Conservation (phyloP, 1,140 invertebrate species). For the Nasonia longicornis region DNA sequence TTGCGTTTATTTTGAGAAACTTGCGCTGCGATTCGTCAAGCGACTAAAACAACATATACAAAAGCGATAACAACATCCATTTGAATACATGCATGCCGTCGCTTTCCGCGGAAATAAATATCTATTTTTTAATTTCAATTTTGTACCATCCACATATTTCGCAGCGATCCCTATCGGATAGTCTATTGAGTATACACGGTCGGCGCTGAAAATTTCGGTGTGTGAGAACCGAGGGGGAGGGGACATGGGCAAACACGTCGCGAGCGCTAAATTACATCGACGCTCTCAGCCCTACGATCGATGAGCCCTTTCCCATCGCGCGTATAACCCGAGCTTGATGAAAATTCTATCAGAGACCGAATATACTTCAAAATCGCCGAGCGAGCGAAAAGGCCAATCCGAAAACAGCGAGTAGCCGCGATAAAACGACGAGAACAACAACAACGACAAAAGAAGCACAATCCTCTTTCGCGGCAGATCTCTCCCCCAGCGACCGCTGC, state of each 20-base stretch:
- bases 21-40: too few species aligned
- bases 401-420: background rate
- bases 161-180: too few species aligned
- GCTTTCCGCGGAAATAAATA: too few species aligned
- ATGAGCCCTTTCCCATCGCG: background rate
- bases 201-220: background rate
- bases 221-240: background rate
- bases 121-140: too few species aligned
- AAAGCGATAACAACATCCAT: too few species aligned
- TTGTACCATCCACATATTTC: too few species aligned
- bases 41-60: too few species aligned
- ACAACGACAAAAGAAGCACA: background rate
- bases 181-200: too few species aligned
- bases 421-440: background rate
- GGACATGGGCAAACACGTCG: background rate
- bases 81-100: too few species aligned
- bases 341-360: background rate
- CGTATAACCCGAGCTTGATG: background rate
- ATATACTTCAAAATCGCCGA: background rate
- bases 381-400: background rate
- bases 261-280: slow-evolving; percentile 33
- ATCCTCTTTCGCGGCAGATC: slow-evolving; percentile 5
- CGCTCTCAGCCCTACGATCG: slow-evolving; percentile 13
- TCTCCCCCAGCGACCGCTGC: background rate
- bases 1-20: too few species aligned